These are phyloP conservation scores for Coilia nasus DNA, from an alignment of 2,797 vertebrate genomes.

Conservation along the genomic window DNA sequence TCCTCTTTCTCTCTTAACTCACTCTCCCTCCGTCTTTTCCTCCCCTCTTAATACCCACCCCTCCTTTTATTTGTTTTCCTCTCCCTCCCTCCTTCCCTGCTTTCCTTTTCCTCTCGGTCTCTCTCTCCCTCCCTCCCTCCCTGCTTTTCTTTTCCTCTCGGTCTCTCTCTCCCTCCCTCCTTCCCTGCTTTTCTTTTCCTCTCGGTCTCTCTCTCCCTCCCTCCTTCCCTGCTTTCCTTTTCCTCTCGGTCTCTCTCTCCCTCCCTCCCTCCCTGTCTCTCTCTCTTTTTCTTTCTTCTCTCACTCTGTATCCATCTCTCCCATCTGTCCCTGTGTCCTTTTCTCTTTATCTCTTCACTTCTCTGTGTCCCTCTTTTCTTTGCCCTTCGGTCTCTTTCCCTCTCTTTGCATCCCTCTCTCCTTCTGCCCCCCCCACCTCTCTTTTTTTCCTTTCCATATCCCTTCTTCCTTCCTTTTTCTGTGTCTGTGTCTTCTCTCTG, in stretches of 20 bases:
- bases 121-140: neutral
- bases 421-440: neutral
- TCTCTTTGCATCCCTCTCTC: no score
- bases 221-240: constrained; percentile 35
- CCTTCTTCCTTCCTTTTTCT: constrained; percentile 23
- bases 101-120: constrained; percentile 1
- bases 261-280: constrained; percentile 12
- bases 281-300: neutral
- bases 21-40: neutral
- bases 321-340: neutral
- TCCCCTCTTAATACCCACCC: neutral
- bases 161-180: neutral
- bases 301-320: neutral
- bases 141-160: neutral
- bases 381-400: no score
- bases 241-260: neutral
- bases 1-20: neutral
- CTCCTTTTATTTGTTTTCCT: neutral
- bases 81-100: neutral
- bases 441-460: neutral
- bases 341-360: no score
- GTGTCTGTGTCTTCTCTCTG: constrained; percentile 35
- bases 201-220: constrained; percentile 31
- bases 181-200: neutral
- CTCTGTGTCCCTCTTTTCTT: no score